Evolutionary conservation across 2,888 invertebrate genomes (phyloP).

Genomic region (Macaria notata): DNA sequence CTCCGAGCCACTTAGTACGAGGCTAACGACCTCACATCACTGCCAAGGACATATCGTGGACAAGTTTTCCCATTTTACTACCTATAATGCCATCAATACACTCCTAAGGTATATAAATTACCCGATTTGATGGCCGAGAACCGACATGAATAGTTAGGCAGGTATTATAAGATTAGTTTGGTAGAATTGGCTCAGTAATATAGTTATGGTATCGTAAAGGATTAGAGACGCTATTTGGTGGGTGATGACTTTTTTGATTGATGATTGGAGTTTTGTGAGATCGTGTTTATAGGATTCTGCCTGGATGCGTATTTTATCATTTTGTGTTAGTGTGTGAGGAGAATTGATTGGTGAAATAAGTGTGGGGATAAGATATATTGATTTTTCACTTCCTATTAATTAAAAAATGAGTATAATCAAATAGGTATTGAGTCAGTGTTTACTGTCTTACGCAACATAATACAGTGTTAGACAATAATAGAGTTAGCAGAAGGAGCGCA

Average conservation of each 20-base stretch:
- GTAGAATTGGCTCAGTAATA: conserved; percentile 25
- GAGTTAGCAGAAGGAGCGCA: no score
- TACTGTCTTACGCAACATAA: no score
- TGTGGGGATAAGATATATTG: no score
- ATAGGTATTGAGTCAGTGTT: no score
- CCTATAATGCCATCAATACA: conserved; percentile 30
- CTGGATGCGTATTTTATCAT: no score
- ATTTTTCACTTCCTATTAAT: no score
- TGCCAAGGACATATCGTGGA: conserved; percentile 22
- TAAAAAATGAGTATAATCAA: no score
- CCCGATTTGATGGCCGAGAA: conserved; percentile 26
- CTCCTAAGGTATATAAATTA: conserved; percentile 29
- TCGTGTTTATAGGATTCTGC: background rate
- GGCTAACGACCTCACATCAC: conserved; percentile 12
- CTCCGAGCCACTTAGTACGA: conserved; percentile 4
- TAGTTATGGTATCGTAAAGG: conserved; percentile 34
- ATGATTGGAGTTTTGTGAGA: conserved; percentile 4
- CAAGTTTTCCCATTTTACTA: conserved; percentile 30
- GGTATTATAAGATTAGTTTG: conserved; percentile 35
- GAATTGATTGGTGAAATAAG: no score
- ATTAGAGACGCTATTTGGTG: conserved; percentile 22
- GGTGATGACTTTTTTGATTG: conserved; percentile 28
- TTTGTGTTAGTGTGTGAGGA: no score
- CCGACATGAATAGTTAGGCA: conserved; percentile 29
- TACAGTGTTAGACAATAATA: no score